A percentile compares a stretch with the other conserved stretches of the same genome.
Evolutionary conservation across 2,888 invertebrate genomes (phyloP).

Genomic region (Meiosimyza platycephala): DNA sequence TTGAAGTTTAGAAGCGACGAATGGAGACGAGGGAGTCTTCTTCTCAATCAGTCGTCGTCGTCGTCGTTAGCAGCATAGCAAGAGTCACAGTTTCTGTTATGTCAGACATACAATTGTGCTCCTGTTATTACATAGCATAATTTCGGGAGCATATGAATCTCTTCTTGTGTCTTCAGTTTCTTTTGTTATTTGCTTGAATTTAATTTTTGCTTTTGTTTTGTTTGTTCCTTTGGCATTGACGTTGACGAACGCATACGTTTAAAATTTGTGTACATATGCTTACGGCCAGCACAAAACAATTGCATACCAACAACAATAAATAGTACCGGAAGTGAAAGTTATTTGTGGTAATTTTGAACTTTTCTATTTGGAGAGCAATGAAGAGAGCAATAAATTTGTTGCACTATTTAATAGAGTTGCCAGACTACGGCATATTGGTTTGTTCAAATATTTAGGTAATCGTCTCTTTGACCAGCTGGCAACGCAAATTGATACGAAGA

Average conservation of each 20-base stretch:
- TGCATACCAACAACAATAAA: conserved; percentile 21
- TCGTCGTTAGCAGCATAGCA: conserved; percentile 31
- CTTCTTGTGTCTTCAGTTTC: conserved; percentile 43
- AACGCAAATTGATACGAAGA: no score
- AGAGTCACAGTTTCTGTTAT: conserved; percentile 1
- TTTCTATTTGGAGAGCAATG: conserved; percentile 14
- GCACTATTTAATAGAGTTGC: no score
- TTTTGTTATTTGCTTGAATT: conserved; percentile 40
- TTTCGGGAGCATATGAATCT: conserved; percentile 30
- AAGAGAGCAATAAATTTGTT: neutral
- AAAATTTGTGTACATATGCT: conserved; percentile 10
- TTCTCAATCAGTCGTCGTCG: neutral
- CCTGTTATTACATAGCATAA: conserved; percentile 14
- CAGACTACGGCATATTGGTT: neutral
- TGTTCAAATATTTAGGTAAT: no score
- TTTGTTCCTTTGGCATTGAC: conserved; percentile 56
- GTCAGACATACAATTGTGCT: conserved; percentile 9
- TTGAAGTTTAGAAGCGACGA: conserved; percentile 11
- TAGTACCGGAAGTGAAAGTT: conserved; percentile 53
- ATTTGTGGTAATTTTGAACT: conserved; percentile 28
- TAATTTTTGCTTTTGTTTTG: conserved; percentile 31
- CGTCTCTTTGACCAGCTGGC: no score
- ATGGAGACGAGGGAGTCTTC: neutral
- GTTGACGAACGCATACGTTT: conserved; percentile 47
- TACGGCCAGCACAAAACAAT: conserved; percentile 24